phyloP scores from a whole-genome alignment of 2,888 invertebrate genomes.

The Perithous albicinctus region DNA sequence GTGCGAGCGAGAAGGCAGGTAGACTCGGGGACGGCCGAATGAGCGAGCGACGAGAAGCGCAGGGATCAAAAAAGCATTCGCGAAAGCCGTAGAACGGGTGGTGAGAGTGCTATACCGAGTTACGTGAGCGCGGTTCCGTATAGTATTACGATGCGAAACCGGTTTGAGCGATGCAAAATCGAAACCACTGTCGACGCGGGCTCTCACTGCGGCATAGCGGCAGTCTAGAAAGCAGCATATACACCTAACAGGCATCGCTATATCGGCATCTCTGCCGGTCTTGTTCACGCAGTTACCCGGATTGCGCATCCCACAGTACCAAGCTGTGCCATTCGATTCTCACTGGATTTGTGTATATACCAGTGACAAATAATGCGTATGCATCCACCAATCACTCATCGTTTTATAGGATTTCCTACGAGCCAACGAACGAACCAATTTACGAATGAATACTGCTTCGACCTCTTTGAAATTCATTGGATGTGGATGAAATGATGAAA shows the following conservation, averaged over 20 bases:
- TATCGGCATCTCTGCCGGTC: slow-evolving; percentile 28
- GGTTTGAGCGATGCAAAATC: slow-evolving; percentile 78
- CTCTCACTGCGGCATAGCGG: slow-evolving; percentile 55
- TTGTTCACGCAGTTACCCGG: slow-evolving; percentile 61
- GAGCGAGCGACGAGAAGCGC: slow-evolving; percentile 39
- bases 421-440: slow-evolving; percentile 29
- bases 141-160: slow-evolving; percentile 19
- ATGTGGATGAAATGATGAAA: slow-evolving; percentile 19
- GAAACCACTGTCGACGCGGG: slow-evolving; percentile 75
- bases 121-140: slow-evolving; percentile 46
- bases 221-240: slow-evolving; percentile 52
- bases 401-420: slow-evolving; percentile 66
- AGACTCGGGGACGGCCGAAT: slow-evolving; percentile 29
- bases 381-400: slow-evolving; percentile 61
- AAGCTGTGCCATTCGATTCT: slow-evolving; percentile 59
- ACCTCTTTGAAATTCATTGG: slow-evolving; percentile 38
- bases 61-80: slow-evolving; percentile 83
- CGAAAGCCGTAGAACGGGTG: slow-evolving; percentile 75
- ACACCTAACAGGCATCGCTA: slow-evolving; percentile 40
- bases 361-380: slow-evolving; percentile 41
- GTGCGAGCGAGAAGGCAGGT: slow-evolving; percentile 43
- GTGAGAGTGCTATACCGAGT: slow-evolving; percentile 32
- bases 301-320: slow-evolving; percentile 53
- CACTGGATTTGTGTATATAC: slow-evolving; percentile 54
- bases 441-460: slow-evolving; percentile 41